phyloP scores from a whole-genome alignment of 2,797 vertebrate genomes.

The Antrozous pallidus region DNA sequence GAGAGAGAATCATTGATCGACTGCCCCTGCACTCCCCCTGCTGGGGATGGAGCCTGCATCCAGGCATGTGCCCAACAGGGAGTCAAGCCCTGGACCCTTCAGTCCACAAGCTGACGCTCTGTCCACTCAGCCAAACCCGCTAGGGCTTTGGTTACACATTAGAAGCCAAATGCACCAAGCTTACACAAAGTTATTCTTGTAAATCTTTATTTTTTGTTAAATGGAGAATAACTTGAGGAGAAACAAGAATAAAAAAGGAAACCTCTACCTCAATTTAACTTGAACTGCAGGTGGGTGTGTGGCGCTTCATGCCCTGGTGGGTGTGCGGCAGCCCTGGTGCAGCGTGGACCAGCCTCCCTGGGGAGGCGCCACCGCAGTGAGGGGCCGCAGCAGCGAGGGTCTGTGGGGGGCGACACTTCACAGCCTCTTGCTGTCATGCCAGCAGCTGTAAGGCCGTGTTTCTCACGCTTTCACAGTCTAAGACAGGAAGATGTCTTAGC shows the following conservation, averaged over 20 bases:
- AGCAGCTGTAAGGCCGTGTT: background rate
- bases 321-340: background rate
- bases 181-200: background rate
- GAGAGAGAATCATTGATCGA: no score
- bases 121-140: no score
- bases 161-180: background rate
- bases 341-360: background rate
- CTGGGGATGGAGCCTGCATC: no score
- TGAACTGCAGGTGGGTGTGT: background rate
- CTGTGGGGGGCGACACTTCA: background rate
- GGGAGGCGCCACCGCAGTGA: rapidly evolving
- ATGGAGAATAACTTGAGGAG: background rate
- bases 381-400: no score
- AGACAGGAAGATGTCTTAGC: background rate
- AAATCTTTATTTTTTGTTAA: background rate
- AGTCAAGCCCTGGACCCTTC: no score
- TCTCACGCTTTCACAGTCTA: background rate
- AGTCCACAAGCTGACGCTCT: no score
- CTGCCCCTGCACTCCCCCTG: no score
- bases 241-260: background rate
- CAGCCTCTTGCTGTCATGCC: background rate
- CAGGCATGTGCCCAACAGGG: no score
- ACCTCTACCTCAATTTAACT: background rate
- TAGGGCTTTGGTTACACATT: background rate
- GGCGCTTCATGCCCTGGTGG: background rate